These are phyloP conservation scores for Ichneumon xanthorius DNA, from an alignment of 2,888 invertebrate species.

Conservation along the genomic window DNA sequence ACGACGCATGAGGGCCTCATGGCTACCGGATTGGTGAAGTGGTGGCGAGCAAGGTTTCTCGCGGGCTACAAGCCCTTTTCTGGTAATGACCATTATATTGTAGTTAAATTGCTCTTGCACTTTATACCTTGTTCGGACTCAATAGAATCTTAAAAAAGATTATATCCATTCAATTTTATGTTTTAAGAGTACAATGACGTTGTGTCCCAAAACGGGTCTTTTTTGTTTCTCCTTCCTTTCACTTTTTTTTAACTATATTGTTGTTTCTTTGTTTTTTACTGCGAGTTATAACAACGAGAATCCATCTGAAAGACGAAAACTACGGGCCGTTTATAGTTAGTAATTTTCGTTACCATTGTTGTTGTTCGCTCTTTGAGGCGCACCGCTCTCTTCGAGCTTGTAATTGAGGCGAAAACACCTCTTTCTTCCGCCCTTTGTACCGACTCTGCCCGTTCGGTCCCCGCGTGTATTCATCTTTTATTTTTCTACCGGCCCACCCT, in stretches of 20 bases:
- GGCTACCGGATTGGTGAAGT: constrained; percentile 91
- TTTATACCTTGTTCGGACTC: not conserved
- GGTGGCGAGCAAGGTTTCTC: constrained; percentile 91
- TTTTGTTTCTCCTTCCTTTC: constrained; percentile 24
- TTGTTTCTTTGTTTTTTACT: constrained; percentile 15
- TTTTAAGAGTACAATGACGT: not conserved
- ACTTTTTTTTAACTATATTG: constrained; percentile 58
- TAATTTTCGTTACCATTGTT: constrained; percentile 24
- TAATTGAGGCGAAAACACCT: constrained; percentile 52
- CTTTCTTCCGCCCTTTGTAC: constrained; percentile 37
- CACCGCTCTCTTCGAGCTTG: constrained; percentile 30
- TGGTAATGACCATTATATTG: constrained; percentile 85
- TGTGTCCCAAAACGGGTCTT: not conserved
- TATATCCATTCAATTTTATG: too few species aligned
- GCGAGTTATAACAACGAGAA: constrained; percentile 17
- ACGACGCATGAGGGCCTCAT: constrained; percentile 86
- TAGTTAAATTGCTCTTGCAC: not conserved
- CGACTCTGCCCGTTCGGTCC: constrained; percentile 33
- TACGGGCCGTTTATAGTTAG: not conserved
- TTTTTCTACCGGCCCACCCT: constrained; percentile 46
- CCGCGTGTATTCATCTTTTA: constrained; percentile 38
- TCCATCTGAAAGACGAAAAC: not conserved
- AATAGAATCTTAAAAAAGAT: not conserved
- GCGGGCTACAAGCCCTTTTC: constrained; percentile 91
- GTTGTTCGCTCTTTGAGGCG: constrained; percentile 6